Evolutionary conservation across 2,888 invertebrate species (phyloP), one percentile per base, ranked within the genome.

Genomic region (Drosophila borealis): DNA sequence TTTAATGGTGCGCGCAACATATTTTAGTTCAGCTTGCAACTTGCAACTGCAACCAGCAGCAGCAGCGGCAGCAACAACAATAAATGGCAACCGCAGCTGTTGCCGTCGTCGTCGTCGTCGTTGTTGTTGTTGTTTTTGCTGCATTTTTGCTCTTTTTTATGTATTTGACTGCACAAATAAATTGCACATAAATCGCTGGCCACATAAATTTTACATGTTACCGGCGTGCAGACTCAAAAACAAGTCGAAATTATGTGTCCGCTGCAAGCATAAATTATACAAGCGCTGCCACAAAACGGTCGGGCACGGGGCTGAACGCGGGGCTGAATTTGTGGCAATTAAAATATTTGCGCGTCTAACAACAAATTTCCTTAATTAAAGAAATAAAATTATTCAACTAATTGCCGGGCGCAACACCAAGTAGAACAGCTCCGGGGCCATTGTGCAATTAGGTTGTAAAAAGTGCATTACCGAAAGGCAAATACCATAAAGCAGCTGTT

Each of bases 111-210:
- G 44, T 51, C 70, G 44, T 72, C 41, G 41, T 67, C 57, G 46
- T 41, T 62, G 45, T 55, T 69, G 67, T 56, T 70, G 57, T 49
- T 86, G 51, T 41, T 46, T 50, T 71, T 70, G 66, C 63, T 63
- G 78, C 57, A 73, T 67, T 65, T 62, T 80, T 69, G 66, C 62
- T 45, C 60, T 68, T 65, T 55, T 68, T 68, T 64, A 63, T 73
- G 67, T 81, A 63, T 88, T 85, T 74, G 74, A 66, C 78, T 78
- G 80, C 84, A 82, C 88, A 84, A 88, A 84, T 84, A 85, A 86
- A 85, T 88, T 88, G 88, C 88, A 78, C 88, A 86, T 88, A 85
- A 88, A 88, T 84, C 86, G 88, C 78, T 80, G 78, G 74, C 74
- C 86, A 88, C 88, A 88, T 86, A 86, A 85, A 86, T 85, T 86